Evolutionary conservation across 2,888 invertebrate species (phyloP).

Genomic region (Prosapia bicincta): DNA sequence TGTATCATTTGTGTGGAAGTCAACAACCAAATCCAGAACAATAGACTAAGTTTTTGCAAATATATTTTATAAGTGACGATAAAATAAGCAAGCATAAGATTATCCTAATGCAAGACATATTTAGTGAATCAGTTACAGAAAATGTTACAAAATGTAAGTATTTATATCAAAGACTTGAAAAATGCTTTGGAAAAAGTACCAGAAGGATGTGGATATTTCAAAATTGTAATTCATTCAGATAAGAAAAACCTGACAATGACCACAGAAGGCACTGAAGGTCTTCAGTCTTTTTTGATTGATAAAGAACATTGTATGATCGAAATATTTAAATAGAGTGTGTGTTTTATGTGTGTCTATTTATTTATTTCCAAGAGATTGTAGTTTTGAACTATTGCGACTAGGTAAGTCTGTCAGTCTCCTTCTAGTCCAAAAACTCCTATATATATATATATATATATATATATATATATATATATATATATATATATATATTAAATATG

Average conservation of each 20-base stretch:
- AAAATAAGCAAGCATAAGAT: conserved; percentile 3
- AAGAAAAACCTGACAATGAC: conserved; percentile 11
- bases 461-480: too few relatives aligned
- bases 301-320: too few relatives aligned
- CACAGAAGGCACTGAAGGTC: conserved; percentile 18
- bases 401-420: too few relatives aligned
- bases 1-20: conserved; percentile 12
- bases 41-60: not conserved
- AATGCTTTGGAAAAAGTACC: not conserved
- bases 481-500: too few relatives aligned
- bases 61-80: conserved; percentile 4
- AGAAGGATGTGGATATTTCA: conserved; percentile 5
- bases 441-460: too few relatives aligned
- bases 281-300: too few relatives aligned
- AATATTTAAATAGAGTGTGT: too few relatives aligned
- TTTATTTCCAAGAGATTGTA: too few relatives aligned
- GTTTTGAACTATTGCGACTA: too few relatives aligned
- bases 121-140: not conserved
- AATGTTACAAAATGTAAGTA: not conserved
- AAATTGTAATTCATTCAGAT: conserved; percentile 28
- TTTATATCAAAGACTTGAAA: not conserved
- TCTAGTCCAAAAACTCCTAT: too few relatives aligned
- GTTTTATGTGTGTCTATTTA: too few relatives aligned
- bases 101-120: not conserved
- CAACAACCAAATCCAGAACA: not conserved